Evolutionary conservation across 2,113 vertebrate species (phyloP).

Genomic region (Thermophis baileyi): DNA sequence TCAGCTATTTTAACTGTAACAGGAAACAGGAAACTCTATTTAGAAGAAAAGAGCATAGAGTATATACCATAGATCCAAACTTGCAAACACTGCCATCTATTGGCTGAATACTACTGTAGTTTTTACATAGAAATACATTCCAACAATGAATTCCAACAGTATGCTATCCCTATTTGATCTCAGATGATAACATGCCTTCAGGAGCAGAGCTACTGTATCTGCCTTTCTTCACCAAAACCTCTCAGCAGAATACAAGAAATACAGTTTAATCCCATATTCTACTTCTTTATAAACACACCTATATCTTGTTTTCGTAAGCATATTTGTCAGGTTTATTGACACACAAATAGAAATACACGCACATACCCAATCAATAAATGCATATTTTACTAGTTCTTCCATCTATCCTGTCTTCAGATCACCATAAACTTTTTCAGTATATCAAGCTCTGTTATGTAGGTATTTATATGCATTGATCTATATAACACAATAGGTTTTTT

Average conservation of each 20-base stretch:
- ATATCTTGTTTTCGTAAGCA: neutral
- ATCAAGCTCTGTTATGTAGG: neutral
- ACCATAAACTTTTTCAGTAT: neutral
- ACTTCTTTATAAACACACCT: neutral
- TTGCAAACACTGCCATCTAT: too few species aligned
- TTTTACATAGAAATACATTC: too few species aligned
- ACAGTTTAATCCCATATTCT: neutral
- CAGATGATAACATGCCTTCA: neutral
- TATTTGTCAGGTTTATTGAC: neutral
- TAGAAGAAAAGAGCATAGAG: too few species aligned
- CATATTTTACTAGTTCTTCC: neutral
- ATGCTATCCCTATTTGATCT: neutral
- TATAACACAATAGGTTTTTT: conserved; percentile 45
- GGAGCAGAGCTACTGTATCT: conserved; percentile 28
- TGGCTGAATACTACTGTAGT: too few species aligned
- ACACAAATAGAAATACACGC: neutral
- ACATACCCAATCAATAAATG: neutral
- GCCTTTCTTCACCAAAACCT: conserved; percentile 19
- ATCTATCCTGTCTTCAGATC: neutral
- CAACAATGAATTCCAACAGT: too few species aligned
- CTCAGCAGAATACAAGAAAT: conserved; percentile 12
- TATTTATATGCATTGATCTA: neutral
- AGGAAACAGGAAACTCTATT: too few species aligned
- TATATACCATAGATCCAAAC: too few species aligned
- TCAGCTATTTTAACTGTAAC: too few species aligned